A percentile compares a stretch with the other conserved stretches of the same genome.
These are phyloP conservation scores for Drosophila subpulchrella DNA, from an alignment of 1,140 invertebrate genomes.

Conservation along the genomic window DNA sequence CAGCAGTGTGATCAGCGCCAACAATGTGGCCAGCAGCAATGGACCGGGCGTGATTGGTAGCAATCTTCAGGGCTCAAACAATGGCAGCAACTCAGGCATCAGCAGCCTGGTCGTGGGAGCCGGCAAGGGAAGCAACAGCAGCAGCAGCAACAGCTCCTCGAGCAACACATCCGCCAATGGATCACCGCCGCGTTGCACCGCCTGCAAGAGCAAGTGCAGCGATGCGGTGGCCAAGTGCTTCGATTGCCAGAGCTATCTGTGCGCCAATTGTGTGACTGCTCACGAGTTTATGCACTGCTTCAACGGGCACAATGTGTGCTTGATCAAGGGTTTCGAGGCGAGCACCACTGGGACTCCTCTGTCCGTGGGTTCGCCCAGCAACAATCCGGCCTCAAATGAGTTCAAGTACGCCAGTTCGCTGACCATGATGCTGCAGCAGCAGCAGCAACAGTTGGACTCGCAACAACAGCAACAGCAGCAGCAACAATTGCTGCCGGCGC, in stretches of 20 bases:
- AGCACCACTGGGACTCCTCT: conserved; percentile 5
- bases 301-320: conserved; percentile 95
- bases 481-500: conserved; percentile 35
- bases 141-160: conserved; percentile 29
- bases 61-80: conserved; percentile 51
- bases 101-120: conserved; percentile 67
- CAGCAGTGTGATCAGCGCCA: conserved; percentile 68
- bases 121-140: conserved; percentile 55
- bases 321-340: conserved; percentile 71
- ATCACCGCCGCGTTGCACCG: conserved; percentile 89
- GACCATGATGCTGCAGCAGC: conserved; percentile 81
- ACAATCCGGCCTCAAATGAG: conserved; percentile 69
- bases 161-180: conserved; percentile 27
- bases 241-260: conserved; percentile 97
- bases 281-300: conserved; percentile 99
- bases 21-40: conserved; percentile 46
- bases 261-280: conserved; percentile 98
- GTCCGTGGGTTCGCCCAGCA: conserved; percentile 43
- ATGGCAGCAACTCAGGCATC: conserved; percentile 48
- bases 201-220: conserved; percentile 94
- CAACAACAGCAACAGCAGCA: conserved; percentile 63
- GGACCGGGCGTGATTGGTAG: conserved; percentile 79
- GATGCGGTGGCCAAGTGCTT: conserved; percentile 96
- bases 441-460: conserved; percentile 68
- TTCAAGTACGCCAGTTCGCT: conserved; percentile 77